Conservation (phyloP, 2,113 vertebrate genomes). For the Monopterus albus region DNA sequence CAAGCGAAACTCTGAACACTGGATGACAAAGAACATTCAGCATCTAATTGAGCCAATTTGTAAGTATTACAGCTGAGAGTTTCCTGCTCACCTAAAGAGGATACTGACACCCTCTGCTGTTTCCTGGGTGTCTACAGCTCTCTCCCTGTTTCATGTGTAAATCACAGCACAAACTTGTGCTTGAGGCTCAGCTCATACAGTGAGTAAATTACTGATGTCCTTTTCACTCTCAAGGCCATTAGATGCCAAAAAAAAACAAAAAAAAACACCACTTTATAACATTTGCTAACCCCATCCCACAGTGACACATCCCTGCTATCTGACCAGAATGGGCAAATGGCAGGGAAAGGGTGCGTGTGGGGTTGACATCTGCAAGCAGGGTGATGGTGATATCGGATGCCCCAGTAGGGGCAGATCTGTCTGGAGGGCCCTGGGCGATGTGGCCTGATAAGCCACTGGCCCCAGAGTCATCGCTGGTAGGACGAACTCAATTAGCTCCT, state of each 20-base stretch:
- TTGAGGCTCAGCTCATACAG: conserved; percentile 20
- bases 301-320: conserved; percentile 63
- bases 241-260: conserved; percentile 54
- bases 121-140: conserved; percentile 33
- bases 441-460: conserved; percentile 83
- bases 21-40: conserved; percentile 38
- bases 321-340: conserved; percentile 62
- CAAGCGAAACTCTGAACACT: conserved; percentile 49
- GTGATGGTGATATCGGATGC: conserved; percentile 83
- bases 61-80: conserved; percentile 57
- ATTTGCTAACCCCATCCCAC: conserved; percentile 68
- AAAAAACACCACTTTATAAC: conserved; percentile 62
- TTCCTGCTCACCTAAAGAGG: conserved; percentile 35
- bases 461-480: conserved; percentile 76
- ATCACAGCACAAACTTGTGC: conserved; percentile 22
- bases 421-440: conserved; percentile 76
- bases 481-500: conserved; percentile 86
- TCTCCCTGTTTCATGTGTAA: conserved; percentile 37
- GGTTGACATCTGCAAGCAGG: conserved; percentile 77
- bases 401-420: conserved; percentile 78
- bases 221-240: conserved; percentile 54
- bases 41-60: conserved; percentile 76
- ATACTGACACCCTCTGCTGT: conserved; percentile 31
- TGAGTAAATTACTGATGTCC: conserved; percentile 48
- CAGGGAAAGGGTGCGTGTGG: conserved; percentile 43